Base-by-base conservation (phyloP, 2,888 invertebrate genomes). In the Mycalesis mineus region DNA sequence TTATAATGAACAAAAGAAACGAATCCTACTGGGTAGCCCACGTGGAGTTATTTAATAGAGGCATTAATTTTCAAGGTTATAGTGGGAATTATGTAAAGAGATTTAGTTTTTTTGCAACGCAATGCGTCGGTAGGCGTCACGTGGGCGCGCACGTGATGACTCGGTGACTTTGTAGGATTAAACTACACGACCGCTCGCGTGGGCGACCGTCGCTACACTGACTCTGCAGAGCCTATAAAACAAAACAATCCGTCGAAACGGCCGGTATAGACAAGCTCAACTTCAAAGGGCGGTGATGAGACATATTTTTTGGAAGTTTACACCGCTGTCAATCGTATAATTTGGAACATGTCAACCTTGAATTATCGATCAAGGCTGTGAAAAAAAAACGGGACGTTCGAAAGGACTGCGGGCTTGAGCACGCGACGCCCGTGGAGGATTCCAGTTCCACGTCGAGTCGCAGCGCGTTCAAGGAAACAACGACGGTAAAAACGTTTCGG, bases 141-240 rank as follows among this genome's bases (percentile, higher is more conserved):
- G 88, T 88, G 88, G 88, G 88, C 83, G 86, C 78, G 82, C 85
- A 86, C 87, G 87, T 87, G 88, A 85, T 75, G 72, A 68, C 69
- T 69, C 68, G 70, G 78, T 78, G 82, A 70, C 72, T 77, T 54
- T 65, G 76, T 72, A 68, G 70, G 65, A 70, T 74, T 75, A 75
- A 71, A 74, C 75, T 73, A 75, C 78, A 80, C 86, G 76, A 79
- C 80, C 75, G 71, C 68, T 66, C 68, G 80, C 81, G 88, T 87
- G 81, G 88, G 88, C 80, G 84, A 71, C 71, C 62, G 71, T 69
- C 75, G 73, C 78, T 74, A 73, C 71, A 84, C 84, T 84, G 75
- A 74, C 70, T 60, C 33, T 28, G 44, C 49, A 55, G 37, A 57
- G 47, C 62, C 55, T 57, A 36, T 47, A 48, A 57, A 55, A 31